A percentile compares a stretch with the other conserved stretches of the same genome.
Conservation (phyloP, 1,140 invertebrate genomes). For the Trichonephila clavipes region DNA sequence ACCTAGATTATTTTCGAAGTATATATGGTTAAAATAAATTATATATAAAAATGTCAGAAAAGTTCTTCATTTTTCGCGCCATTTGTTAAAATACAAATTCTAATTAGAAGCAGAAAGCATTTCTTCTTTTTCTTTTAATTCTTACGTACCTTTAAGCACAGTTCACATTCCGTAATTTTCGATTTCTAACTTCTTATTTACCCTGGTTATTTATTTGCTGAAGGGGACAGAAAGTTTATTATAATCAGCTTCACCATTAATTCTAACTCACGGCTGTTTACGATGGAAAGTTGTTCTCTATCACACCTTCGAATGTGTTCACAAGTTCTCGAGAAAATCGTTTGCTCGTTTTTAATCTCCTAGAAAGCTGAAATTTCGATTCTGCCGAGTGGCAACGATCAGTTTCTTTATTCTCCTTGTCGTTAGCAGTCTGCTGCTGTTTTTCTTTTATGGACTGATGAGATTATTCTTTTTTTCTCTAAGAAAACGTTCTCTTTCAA, state of each 20-base stretch:
- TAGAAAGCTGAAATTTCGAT: conserved; percentile 31
- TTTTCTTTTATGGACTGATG: conserved; percentile 41
- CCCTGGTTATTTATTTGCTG: conserved; percentile 30
- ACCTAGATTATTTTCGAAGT: background rate
- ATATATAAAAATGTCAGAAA: background rate
- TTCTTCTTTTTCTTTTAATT: background rate
- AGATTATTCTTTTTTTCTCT: background rate
- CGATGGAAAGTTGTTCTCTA: conserved; percentile 9
- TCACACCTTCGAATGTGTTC: background rate
- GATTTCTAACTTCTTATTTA: background rate
- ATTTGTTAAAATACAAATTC: background rate
- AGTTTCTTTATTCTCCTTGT: conserved; percentile 2
- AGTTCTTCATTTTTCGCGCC: background rate
- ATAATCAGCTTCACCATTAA: conserved; percentile 44
- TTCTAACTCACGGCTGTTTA: conserved; percentile 32
- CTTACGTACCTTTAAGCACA: background rate
- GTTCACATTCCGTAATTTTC: background rate
- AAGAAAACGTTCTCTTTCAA: conserved; percentile 4
- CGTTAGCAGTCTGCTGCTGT: conserved; percentile 15
- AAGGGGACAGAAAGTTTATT: conserved; percentile 36
- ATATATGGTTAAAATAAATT: background rate
- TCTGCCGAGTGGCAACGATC: conserved; percentile 13
- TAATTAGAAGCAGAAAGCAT: background rate
- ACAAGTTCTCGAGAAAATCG: background rate
- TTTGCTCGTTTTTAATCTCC: conserved; percentile 47